Evolutionary conservation across 2,797 vertebrate species (phyloP), one percentile per base, ranked within the genome.

Genomic region (Clarias laeviceps): DNA sequence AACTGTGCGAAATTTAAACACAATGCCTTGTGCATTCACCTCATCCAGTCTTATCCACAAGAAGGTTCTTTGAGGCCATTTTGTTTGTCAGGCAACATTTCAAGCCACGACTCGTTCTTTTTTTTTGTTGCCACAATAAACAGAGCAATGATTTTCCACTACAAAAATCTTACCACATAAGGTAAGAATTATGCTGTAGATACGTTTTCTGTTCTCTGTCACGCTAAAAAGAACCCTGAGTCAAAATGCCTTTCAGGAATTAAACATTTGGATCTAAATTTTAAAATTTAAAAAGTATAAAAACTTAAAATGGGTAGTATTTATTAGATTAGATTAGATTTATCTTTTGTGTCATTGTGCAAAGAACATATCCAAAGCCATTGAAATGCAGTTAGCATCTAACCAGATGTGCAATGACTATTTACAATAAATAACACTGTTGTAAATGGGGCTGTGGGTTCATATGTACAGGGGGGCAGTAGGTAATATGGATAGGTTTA

Each of bases 101-200:
- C 27, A 62, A 66, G 2, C 4, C 62, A 54, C 22, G 17, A 32
- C 64, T 54, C 27, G 12, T 54, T 54, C 50, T 54, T 54, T 50
- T 37, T 78, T 27, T 15, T 32, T 81, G 79, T 81, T 81, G 62
- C 40, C 40, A 81, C 40, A 81, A 80, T 80, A 80, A 50, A 81
- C 45, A 81, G 2, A 54, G 5, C n/a, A 65, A 1, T 45, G 1
- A 20, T 65, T 80, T 80, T 80, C 62, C 78, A 65, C 62, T 50
- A 50, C 78, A 78, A 61, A 61, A 22, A 5, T 32, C 27, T 24
- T 59, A 59, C 27, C 32, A 59, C 4, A 34, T 32, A 45, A 45
- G 34, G 12, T 17, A 61, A n/a, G 5, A n/a, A 18, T 64, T 40
- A 79, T 45, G 5, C 57, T 64, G 24, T 80, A 37, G 59, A 50